These are phyloP conservation scores for Lasiommata megera DNA, from an alignment of 2,888 invertebrate species.

Conservation along the genomic window DNA sequence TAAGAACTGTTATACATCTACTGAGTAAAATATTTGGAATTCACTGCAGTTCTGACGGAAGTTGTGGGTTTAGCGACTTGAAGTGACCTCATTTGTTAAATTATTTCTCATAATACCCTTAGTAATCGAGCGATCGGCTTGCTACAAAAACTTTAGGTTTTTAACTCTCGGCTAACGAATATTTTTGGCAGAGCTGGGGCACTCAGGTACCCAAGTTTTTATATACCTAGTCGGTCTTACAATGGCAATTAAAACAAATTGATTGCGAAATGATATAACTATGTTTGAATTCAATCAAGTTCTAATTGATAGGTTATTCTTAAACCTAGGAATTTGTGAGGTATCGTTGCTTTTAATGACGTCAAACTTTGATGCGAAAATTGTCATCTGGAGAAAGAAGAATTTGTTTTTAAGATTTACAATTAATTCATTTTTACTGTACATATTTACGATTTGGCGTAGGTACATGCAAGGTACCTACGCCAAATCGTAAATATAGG, in stretches of 20 bases:
- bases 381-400: too few species aligned
- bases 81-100: constrained; percentile 26
- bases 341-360: too few species aligned
- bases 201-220: background rate
- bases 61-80: constrained; percentile 27
- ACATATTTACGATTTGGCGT: too few species aligned
- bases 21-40: constrained; percentile 48
- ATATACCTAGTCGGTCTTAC: background rate
- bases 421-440: too few species aligned
- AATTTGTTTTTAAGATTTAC: too few species aligned
- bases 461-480: too few species aligned
- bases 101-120: constrained; percentile 14
- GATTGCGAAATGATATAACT: background rate
- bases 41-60: constrained; percentile 37
- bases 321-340: too few species aligned
- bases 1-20: constrained; percentile 44
- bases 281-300: background rate
- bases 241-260: background rate
- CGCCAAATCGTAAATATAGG: too few species aligned
- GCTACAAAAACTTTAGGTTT: constrained; percentile 2
- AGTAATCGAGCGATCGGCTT: background rate
- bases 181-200: background rate
- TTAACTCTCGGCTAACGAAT: too few species aligned
- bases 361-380: too few species aligned
- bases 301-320: background rate